These are phyloP conservation scores for Drosophila kambysellisi DNA, from an alignment of 2,888 invertebrate species.

Conservation along the genomic window DNA sequence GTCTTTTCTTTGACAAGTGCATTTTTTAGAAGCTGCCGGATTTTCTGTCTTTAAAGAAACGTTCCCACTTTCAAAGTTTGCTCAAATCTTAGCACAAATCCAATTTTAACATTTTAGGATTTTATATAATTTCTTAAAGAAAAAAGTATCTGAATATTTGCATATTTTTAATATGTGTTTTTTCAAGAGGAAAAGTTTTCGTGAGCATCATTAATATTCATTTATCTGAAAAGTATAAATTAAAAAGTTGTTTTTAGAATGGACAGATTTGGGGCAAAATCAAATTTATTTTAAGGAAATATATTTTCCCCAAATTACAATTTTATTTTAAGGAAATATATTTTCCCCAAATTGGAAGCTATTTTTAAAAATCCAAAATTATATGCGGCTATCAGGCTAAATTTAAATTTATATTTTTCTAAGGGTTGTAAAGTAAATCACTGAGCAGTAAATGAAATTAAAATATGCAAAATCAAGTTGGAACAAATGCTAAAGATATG, in stretches of 20 bases:
- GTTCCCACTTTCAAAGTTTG: background rate
- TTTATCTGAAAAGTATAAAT: background rate
- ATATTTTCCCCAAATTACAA: background rate
- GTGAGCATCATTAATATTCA: background rate
- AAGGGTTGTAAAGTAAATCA: constrained; percentile 10
- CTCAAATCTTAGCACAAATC: background rate
- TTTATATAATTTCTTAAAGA: background rate
- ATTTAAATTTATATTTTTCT: background rate
- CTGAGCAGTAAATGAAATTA: constrained; percentile 16
- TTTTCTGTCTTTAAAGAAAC: background rate
- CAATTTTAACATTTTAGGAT: background rate
- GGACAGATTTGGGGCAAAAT: too few relatives aligned
- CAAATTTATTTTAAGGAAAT: too few relatives aligned
- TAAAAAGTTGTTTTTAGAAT: background rate
- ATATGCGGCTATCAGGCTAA: background rate
- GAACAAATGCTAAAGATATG: constrained; percentile 14
- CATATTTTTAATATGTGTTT: background rate
- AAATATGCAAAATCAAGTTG: background rate
- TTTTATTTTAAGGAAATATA: background rate
- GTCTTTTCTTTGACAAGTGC: background rate
- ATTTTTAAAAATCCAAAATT: background rate
- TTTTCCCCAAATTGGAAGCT: background rate
- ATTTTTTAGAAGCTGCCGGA: background rate
- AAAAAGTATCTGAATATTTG: background rate
- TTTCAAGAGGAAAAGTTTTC: background rate